A percentile compares a stretch with the other conserved stretches of the same genome.
phyloP scores from a whole-genome alignment of 2,113 vertebrate genomes.

The Mustelus asterias region DNA sequence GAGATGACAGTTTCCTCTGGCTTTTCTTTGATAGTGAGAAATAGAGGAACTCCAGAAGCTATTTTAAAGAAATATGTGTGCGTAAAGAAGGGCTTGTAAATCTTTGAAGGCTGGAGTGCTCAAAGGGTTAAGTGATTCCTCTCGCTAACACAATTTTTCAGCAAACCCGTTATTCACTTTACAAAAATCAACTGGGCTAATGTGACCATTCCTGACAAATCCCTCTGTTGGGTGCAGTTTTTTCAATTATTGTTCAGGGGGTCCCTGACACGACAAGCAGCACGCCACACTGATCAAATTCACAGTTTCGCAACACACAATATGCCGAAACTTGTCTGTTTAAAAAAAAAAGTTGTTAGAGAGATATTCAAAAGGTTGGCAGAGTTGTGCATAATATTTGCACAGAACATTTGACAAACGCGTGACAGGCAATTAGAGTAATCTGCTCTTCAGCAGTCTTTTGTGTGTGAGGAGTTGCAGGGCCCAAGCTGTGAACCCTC shows the following conservation, averaged over 20 bases:
- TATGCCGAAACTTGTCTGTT: slow-evolving; percentile 35
- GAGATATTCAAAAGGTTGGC: slow-evolving; percentile 38
- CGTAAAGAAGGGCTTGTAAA: neutral
- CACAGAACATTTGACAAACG: slow-evolving; percentile 38
- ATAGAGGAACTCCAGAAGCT: neutral
- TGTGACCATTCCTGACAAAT: neutral
- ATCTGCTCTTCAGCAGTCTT: slow-evolving; percentile 37
- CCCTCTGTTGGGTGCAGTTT: slow-evolving; percentile 19
- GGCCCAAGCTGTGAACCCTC: slow-evolving; percentile 48
- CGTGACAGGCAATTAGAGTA: slow-evolving; percentile 38
- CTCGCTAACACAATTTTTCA: neutral
- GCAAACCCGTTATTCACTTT: slow-evolving; percentile 4
- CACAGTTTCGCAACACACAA: slow-evolving; percentile 27
- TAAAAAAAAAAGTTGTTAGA: slow-evolving; percentile 32
- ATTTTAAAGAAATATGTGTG: neutral
- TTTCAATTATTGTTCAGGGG: slow-evolving; percentile 37
- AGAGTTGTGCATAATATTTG: slow-evolving; percentile 38
- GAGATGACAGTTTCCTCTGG: neutral
- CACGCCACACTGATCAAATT: slow-evolving; percentile 24
- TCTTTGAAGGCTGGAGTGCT: neutral
- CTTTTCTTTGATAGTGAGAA: neutral
- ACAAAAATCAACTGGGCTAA: slow-evolving; percentile 1
- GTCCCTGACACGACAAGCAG: slow-evolving; percentile 22
- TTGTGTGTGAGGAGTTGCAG: slow-evolving; percentile 36
- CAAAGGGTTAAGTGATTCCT: slow-evolving; percentile 22